phyloP scores from a whole-genome alignment of 2,113 vertebrate species.

The Mesitornis unicolor region DNA sequence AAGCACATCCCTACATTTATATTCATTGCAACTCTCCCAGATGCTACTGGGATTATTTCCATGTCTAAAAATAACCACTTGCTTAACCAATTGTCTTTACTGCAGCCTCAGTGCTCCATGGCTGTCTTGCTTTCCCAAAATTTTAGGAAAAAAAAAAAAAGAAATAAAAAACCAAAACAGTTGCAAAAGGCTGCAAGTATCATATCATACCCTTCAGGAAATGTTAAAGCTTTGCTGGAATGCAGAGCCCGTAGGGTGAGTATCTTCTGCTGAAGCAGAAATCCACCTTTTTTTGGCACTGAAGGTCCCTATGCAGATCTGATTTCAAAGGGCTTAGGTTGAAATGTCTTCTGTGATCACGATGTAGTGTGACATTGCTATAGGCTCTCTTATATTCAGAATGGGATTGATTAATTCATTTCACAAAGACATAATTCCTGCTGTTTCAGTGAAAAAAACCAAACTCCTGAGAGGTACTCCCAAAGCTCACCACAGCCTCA shows the following conservation, averaged over 20 bases:
- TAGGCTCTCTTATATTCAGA: neutral
- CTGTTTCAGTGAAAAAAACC: neutral
- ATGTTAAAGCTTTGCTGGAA: neutral
- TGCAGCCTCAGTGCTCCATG: neutral
- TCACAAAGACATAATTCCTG: neutral
- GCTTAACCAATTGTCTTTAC: neutral
- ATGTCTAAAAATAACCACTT: neutral
- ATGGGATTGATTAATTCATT: neutral
- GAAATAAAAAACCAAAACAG: neutral
- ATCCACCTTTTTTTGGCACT: neutral
- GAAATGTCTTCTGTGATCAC: neutral
- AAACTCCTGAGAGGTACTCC: neutral
- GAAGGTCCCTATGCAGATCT: neutral
- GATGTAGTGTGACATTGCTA: neutral
- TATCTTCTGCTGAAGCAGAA: neutral
- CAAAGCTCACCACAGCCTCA: neutral
- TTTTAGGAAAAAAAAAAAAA: neutral
- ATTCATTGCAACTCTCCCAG: neutral
- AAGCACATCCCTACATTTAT: neutral
- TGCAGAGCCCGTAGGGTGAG: neutral
- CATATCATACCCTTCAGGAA: neutral
- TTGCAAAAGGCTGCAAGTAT: neutral
- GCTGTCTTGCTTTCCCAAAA: neutral
- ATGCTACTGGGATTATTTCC: neutral
- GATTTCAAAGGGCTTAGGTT: neutral